Evolutionary conservation across 1,140 invertebrate genomes (phyloP).

Genomic region (Drosophila nikananu): DNA sequence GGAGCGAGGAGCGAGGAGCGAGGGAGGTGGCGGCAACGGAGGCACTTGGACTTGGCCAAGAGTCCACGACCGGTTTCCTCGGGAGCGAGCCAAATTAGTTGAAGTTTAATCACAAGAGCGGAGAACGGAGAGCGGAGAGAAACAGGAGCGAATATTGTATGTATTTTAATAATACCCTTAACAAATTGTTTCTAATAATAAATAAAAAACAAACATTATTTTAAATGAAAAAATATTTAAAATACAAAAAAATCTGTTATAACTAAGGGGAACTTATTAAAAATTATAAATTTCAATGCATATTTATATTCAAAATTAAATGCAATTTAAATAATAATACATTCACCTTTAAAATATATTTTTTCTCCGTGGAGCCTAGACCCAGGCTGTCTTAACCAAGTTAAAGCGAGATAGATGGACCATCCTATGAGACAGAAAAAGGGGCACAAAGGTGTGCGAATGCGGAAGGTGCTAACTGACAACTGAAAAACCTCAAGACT

Average conservation of each 20-base stretch:
- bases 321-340: not conserved
- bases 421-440: not conserved
- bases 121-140: slow-evolving; percentile 17
- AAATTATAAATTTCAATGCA: not conserved
- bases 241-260: not conserved
- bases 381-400: slow-evolving; percentile 66
- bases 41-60: slow-evolving; percentile 46
- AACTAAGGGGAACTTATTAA: not conserved
- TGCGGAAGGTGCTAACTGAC: slow-evolving; percentile 46
- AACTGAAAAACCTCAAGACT: slow-evolving; percentile 31
- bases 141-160: not conserved
- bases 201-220: no score
- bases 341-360: not conserved
- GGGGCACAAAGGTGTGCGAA: slow-evolving; percentile 15
- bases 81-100: slow-evolving; percentile 78
- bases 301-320: no score
- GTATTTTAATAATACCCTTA: not conserved
- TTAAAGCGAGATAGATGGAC: not conserved
- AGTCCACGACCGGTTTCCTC: slow-evolving; percentile 66
- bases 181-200: not conserved
- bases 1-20: not conserved
- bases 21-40: slow-evolving; percentile 1
- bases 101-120: slow-evolving; percentile 68
- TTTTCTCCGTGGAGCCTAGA: slow-evolving; percentile 19
- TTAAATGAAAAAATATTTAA: not conserved